Evolutionary conservation across 2,113 vertebrate genomes (phyloP).

Genomic region (Tragelaphus strepsiceros): DNA sequence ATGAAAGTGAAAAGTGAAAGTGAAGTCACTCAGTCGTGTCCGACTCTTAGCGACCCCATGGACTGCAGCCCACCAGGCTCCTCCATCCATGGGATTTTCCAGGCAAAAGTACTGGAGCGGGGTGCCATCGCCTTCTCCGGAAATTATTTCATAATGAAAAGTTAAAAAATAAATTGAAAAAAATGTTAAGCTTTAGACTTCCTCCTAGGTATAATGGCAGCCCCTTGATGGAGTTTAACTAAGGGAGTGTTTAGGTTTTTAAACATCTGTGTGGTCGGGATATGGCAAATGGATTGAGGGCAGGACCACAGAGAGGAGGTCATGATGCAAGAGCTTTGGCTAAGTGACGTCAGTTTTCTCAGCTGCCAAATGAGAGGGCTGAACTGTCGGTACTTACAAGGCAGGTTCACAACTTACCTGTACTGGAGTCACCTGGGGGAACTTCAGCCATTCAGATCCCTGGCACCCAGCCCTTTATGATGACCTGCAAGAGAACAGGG

Average conservation of each 20-base stretch:
- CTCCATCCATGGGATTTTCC: too few relatives aligned
- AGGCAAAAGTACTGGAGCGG: too few relatives aligned
- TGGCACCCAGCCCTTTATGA: neutral
- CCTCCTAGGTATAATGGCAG: neutral
- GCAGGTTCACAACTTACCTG: neutral
- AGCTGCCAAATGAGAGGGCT: neutral
- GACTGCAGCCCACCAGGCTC: too few relatives aligned
- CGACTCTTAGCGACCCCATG: too few relatives aligned
- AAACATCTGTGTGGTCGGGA: neutral
- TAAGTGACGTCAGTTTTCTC: neutral
- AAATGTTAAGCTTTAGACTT: neutral
- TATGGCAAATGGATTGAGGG: neutral
- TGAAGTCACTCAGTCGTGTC: too few relatives aligned
- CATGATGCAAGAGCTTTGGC: neutral
- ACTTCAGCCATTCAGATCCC: neutral
- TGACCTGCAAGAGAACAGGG: neutral
- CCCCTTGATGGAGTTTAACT: neutral
- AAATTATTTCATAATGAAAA: slow-evolving; percentile 1
- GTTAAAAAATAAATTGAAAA: neutral
- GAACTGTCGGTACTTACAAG: neutral
- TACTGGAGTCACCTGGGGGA: neutral
- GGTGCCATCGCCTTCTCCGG: too few relatives aligned
- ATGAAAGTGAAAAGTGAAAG: too few relatives aligned
- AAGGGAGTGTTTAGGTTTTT: neutral
- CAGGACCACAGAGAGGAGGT: neutral